Evolutionary conservation across 2,797 vertebrate genomes (phyloP), one percentile per base, ranked within the genome.

Genomic region (Pristis pectinata): DNA sequence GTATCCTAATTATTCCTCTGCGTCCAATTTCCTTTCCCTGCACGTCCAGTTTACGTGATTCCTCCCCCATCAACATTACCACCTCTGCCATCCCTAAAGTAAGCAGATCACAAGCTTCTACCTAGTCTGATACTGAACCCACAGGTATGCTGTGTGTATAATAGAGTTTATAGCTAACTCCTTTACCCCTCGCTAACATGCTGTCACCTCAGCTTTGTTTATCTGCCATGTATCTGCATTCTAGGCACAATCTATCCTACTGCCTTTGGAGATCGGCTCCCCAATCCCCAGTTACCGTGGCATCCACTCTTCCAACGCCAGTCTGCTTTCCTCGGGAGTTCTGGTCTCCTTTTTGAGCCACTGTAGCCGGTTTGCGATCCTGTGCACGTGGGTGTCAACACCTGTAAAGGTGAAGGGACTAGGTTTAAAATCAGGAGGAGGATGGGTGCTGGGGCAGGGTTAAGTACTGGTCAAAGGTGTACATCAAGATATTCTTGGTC

Each of bases 331-430:
- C 96, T 99, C 99, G 0, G 99, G 98, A 95, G 96, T 95, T 95
- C 96, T 98, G 82, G 98, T 98, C 24, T 96, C 95, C 76, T 97
- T 98, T 96, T 95, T 97, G 95, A 98, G 97, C 99, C 99, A 99
- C 94, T 97, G 96, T 95, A 99, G 97, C 56, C 99, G 97, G 96
- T 99, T 99, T 0, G 98, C 95, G 95, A 99, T 99, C 82, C 99
- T 98, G 96, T 99, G 99, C 95, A 99, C 99, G 0, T 99, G 99
- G 30, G 99, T 99, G 97, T 99, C 99, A 96, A 99, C 99, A 1
- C 99, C 99, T 99, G 95, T 94, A 95, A 49, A 70, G 72, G n/a
- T 49, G 13, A 22, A 76, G 2, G 37, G 92, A 22, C 7, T 9
- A 13, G 91, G n/a, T 41, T 53, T 53, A 76, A 56, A 41, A 34